Evolutionary conservation across 2,797 vertebrate species (phyloP).

Genomic region (Clarias pachynema): DNA sequence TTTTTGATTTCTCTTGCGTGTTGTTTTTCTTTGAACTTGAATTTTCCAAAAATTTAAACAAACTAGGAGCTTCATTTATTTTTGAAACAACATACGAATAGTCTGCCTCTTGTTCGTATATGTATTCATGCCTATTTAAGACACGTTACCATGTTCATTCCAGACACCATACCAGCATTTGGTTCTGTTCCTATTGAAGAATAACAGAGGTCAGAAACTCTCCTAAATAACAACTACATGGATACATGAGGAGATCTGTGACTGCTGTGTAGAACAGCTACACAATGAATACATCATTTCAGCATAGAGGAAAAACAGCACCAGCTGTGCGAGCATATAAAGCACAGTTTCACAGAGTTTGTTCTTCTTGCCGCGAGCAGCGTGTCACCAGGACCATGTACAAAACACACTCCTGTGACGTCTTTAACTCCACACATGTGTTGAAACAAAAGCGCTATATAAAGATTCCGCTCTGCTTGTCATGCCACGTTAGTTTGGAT

Average conservation of each 20-base stretch:
- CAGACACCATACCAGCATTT: background rate
- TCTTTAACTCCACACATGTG: background rate
- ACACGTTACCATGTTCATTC: background rate
- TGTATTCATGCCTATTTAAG: background rate
- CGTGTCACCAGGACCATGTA: background rate
- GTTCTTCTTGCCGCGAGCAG: background rate
- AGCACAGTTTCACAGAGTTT: background rate
- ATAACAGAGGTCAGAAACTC: background rate
- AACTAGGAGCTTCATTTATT: background rate
- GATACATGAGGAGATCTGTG: background rate
- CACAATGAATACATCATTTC: background rate
- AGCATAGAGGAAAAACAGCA: background rate
- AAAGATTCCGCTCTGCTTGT: background rate
- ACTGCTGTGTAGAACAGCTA: background rate
- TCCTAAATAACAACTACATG: background rate
- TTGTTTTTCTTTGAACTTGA: background rate
- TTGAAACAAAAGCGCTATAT: background rate
- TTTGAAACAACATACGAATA: too few species aligned
- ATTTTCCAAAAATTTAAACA: background rate
- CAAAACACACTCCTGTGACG: constrained; percentile 13
- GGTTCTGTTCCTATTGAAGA: background rate
- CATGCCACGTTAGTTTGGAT: background rate
- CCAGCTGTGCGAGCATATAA: background rate
- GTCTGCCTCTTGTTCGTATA: background rate
- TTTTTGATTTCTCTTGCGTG: background rate